Conservation (phyloP, 2,797 vertebrate species). For the Myotis findleyi region DNA sequence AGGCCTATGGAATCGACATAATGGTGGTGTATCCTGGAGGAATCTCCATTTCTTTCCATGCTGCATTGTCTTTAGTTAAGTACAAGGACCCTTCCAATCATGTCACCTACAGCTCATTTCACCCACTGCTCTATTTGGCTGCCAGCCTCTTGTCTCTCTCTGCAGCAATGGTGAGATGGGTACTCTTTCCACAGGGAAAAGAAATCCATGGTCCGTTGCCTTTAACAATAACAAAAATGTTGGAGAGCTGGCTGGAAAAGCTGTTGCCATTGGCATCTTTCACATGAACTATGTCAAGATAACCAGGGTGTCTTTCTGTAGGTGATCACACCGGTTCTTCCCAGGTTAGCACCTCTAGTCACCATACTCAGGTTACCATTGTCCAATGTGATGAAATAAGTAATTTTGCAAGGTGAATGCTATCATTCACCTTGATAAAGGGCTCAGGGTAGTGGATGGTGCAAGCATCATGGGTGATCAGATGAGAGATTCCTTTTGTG, state of each 20-base stretch:
- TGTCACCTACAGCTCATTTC: not conserved
- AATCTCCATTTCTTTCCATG: not conserved
- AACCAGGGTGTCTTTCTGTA: not conserved
- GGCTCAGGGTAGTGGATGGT: not conserved
- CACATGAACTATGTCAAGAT: not conserved
- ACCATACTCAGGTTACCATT: not conserved
- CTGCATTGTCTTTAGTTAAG: not conserved
- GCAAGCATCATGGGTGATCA: not conserved
- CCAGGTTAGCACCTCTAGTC: not conserved
- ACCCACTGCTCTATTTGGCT: not conserved
- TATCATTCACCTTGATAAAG: not conserved
- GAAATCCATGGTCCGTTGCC: not conserved
- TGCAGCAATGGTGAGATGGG: too few relatives aligned
- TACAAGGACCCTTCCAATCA: not conserved
- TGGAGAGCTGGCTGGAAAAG: not conserved
- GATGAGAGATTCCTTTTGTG: not conserved
- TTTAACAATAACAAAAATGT: not conserved
- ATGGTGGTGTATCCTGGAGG: not conserved
- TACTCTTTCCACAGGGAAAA: too few relatives aligned
- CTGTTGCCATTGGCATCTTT: not conserved
- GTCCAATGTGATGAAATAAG: not conserved
- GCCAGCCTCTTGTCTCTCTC: too few relatives aligned
- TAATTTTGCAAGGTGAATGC: not conserved
- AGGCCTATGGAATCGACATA: not conserved
- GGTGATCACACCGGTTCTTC: not conserved